phyloP scores from a whole-genome alignment of 1,140 invertebrate species.

The Polypedilum vanderplanki region DNA sequence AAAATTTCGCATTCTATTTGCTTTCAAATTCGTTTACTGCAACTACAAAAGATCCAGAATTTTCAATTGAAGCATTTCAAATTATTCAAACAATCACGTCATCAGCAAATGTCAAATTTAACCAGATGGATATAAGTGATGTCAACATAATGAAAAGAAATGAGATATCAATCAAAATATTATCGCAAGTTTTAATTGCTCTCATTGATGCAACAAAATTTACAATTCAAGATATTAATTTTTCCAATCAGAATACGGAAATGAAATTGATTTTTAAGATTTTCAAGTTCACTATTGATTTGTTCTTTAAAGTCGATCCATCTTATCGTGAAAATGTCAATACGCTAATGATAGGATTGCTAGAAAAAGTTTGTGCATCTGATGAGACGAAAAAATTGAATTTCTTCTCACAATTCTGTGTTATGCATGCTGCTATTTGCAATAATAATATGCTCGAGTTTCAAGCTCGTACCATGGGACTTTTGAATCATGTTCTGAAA shows the following conservation, averaged over 20 bases:
- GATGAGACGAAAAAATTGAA: conserved; percentile 45
- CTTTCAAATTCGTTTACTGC: not conserved
- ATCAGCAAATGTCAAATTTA: not conserved
- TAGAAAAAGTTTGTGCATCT: conserved; percentile 31
- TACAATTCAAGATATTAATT: not conserved
- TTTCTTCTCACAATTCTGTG: conserved; percentile 31
- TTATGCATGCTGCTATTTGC: conserved; percentile 27
- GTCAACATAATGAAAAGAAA: not conserved
- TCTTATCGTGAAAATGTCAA: not conserved
- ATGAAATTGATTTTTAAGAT: not conserved
- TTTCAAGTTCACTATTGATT: not conserved
- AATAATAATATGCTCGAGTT: not conserved
- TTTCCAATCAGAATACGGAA: not conserved
- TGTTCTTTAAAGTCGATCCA: not conserved
- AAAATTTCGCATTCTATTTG: not conserved
- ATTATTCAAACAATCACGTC: not conserved
- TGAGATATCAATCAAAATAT: not conserved
- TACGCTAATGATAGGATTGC: not conserved
- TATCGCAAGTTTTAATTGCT: not conserved
- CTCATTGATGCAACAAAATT: not conserved
- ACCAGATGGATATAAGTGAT: not conserved
- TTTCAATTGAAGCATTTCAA: not conserved
- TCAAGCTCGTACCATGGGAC: not conserved
- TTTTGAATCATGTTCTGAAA: not conserved
- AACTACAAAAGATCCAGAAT: not conserved